These are phyloP conservation scores for Papilio demoleus DNA, from an alignment of 2,888 invertebrate species.

Conservation along the genomic window DNA sequence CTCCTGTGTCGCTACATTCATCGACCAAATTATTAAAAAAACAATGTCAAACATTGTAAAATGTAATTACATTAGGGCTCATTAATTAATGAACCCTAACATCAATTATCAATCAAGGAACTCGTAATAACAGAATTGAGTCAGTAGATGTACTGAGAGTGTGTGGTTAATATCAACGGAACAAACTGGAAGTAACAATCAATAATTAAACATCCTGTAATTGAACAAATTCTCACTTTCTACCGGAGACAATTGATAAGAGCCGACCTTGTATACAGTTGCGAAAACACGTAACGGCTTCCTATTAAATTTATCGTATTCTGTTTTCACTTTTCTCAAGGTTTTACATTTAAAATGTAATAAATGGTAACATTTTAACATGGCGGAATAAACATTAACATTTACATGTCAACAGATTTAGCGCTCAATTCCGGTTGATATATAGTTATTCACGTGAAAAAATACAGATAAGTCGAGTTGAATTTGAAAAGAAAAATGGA, in stretches of 20 bases:
- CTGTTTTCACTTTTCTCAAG: conserved; percentile 23
- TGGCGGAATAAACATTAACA: conserved; percentile 1
- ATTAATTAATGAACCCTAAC: too few species aligned
- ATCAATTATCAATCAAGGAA: background rate
- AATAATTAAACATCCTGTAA: conserved; percentile 40
- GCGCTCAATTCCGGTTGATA: background rate
- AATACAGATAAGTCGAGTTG: background rate
- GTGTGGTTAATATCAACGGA: conserved; percentile 30
- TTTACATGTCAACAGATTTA: background rate
- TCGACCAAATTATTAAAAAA: too few species aligned
- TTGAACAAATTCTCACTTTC: conserved; percentile 36
- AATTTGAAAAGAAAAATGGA: conserved; percentile 23
- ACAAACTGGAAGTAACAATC: conserved; percentile 30
- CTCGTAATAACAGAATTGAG: too few species aligned
- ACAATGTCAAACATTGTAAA: too few species aligned
- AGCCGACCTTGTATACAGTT: conserved; percentile 36
- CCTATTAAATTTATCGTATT: conserved; percentile 25
- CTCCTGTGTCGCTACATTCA: too few species aligned
- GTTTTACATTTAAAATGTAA: conserved; percentile 8
- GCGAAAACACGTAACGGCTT: conserved; percentile 34
- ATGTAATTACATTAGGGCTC: too few species aligned
- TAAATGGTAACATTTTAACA: background rate
- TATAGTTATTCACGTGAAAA: background rate
- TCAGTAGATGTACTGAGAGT: too few species aligned
- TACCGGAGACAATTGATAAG: conserved; percentile 37